Evolutionary conservation across 2,113 vertebrate species (phyloP).

Genomic region (Enhydra lutris): DNA sequence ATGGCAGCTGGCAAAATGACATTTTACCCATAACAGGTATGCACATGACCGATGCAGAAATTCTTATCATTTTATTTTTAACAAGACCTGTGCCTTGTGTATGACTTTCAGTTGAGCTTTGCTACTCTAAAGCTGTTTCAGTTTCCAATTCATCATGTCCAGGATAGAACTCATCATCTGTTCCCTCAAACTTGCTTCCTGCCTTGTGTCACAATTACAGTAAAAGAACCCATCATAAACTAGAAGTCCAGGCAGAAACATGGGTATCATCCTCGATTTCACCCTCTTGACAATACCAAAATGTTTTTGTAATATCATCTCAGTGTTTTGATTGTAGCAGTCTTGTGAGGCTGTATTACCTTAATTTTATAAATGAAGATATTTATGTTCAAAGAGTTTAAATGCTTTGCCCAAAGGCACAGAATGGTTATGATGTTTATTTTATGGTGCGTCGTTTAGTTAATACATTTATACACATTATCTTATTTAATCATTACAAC

Average conservation of each 20-base stretch:
- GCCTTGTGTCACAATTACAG: background rate
- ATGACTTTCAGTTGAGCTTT: background rate
- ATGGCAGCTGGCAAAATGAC: background rate
- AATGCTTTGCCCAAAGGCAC: background rate
- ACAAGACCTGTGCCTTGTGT: background rate
- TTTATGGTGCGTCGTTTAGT: background rate
- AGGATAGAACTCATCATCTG: background rate
- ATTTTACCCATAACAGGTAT: background rate
- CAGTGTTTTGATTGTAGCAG: background rate
- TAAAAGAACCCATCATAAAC: background rate
- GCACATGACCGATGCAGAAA: background rate
- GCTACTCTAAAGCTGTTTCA: background rate
- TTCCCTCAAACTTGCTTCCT: background rate
- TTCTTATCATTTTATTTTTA: background rate
- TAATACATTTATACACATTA: background rate
- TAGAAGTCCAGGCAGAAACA: background rate
- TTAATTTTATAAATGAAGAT: background rate
- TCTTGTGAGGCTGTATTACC: background rate
- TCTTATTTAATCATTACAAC: background rate
- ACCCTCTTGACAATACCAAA: background rate
- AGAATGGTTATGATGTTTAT: background rate
- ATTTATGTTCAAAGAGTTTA: background rate
- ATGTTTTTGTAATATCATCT: background rate
- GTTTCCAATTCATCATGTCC: background rate
- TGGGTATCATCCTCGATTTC: background rate